phyloP scores from a whole-genome alignment of 2,888 invertebrate species.

The Litoditis marina region DNA sequence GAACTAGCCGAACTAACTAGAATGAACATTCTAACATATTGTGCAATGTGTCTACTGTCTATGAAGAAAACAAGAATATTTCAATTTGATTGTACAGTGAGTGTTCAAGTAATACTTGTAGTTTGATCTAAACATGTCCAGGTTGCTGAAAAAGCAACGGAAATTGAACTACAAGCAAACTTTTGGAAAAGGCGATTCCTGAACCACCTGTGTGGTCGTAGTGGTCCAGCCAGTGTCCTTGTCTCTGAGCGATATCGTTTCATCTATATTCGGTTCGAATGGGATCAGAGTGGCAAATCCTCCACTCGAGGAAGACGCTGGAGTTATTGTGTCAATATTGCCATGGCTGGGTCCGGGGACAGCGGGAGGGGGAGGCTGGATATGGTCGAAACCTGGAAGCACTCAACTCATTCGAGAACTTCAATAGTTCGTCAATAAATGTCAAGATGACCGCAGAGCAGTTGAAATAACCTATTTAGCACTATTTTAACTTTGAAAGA shows the following conservation, averaged over 20 bases:
- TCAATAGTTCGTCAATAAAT: no score
- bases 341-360: background rate
- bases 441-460: no score
- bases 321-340: background rate
- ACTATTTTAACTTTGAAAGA: no score
- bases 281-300: constrained; percentile 32
- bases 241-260: background rate
- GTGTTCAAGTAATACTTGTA: no score
- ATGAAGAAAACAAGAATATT: no score
- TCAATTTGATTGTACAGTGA: no score
- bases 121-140: no score
- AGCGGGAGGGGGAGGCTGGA: background rate
- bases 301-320: background rate
- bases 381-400: no score
- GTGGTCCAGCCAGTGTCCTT: constrained; percentile 10
- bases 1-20: constrained; percentile 5
- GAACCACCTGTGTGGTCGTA: background rate
- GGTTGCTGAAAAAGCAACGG: no score
- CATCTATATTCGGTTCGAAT: constrained; percentile 21
- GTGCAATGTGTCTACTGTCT: no score
- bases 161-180: background rate
- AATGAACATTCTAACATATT: background rate
- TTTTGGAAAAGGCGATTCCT: background rate
- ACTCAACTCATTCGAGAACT: no score
- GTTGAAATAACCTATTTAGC: no score